These are phyloP conservation scores for Phenganax marumi DNA, from an alignment of 92 coral and sea anemone species.

Conservation along the genomic window DNA sequence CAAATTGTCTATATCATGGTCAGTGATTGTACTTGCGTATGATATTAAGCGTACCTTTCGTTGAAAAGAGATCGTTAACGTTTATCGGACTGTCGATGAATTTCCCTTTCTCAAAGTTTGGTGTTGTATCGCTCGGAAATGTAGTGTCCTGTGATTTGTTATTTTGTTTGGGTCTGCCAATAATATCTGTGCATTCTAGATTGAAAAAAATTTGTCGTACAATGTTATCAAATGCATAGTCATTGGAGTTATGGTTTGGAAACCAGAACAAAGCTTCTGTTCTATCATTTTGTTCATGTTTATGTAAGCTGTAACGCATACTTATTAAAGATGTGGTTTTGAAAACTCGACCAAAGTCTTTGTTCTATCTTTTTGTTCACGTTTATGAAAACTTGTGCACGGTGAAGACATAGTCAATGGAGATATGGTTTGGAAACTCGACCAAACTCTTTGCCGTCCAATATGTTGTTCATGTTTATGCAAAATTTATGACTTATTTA, in stretches of 20 bases:
- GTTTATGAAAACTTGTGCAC: too few species aligned
- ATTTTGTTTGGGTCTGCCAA: background rate
- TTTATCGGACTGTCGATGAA: background rate
- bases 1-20: too few species aligned
- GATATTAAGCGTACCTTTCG: background rate
- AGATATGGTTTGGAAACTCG: too few species aligned
- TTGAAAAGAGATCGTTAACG: background rate
- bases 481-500: too few species aligned
- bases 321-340: background rate
- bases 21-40: background rate
- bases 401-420: too few species aligned
- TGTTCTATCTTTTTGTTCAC: background rate
- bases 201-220: background rate
- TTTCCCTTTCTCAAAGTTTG: background rate
- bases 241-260: too few species aligned
- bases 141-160: background rate
- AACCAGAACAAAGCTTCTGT: too few species aligned
- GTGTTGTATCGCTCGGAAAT: background rate
- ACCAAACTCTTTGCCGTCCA: too few species aligned
- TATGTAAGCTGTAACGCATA: too few species aligned
- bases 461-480: too few species aligned
- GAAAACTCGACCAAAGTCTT: background rate
- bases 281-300: too few species aligned
- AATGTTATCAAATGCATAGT: too few species aligned
- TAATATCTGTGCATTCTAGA: slow-evolving; percentile 13